These are phyloP conservation scores for Alexandromys fortis DNA, from an alignment of 2,113 vertebrate genomes.

Conservation along the genomic window DNA sequence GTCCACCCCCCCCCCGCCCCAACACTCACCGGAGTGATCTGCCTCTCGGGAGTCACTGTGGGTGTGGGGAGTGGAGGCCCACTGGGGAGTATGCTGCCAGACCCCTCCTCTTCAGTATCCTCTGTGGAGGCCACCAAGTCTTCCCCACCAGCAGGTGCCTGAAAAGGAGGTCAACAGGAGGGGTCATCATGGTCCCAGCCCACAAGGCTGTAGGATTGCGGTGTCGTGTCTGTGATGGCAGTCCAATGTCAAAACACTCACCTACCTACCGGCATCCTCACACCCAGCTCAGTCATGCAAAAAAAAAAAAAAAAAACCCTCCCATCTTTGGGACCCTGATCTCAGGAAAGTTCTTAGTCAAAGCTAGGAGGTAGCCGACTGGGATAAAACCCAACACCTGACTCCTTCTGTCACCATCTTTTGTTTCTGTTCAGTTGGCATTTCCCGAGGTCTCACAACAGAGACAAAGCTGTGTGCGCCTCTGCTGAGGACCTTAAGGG, in stretches of 20 bases:
- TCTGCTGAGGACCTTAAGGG: background rate
- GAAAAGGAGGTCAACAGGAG: background rate
- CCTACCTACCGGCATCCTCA: no score
- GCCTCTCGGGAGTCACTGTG: background rate
- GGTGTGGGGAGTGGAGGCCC: conserved; percentile 15
- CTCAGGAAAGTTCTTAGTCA: background rate
- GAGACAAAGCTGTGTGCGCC: no score
- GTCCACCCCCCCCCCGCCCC: rapidly evolving
- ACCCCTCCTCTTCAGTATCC: background rate
- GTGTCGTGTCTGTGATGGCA: no score
- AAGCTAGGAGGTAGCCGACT: background rate
- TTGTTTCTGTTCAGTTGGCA: rapidly evolving
- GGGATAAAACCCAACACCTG: background rate
- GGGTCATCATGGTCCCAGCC: background rate
- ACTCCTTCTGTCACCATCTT: background rate
- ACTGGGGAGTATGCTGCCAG: background rate
- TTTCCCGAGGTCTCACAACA: rapidly evolving
- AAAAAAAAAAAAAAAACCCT: no score
- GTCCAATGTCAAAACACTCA: background rate
- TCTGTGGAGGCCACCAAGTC: background rate
- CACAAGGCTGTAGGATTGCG: rapidly evolving
- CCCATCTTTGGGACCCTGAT: background rate
- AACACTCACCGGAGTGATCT: conserved; percentile 17
- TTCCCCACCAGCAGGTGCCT: conserved; percentile 29
- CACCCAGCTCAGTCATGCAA: rapidly evolving